A percentile compares a stretch with the other conserved stretches of the same genome.
Conservation (phyloP, 1,140 invertebrate species). For the Lordiphosa stackelbergi region DNA sequence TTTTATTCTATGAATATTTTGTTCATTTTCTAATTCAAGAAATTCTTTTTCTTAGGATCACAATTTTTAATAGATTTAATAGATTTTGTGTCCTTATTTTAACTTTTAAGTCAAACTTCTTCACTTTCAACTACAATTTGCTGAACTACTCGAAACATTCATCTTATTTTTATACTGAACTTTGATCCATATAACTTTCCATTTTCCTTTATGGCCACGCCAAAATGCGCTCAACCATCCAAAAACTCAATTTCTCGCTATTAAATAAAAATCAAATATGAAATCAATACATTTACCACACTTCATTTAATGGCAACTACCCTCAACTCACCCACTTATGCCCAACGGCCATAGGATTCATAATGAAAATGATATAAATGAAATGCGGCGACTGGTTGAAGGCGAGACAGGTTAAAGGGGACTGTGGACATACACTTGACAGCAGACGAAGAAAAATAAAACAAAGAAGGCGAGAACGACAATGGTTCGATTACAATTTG, state of each 20-base stretch:
- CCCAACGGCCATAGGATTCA: constrained; percentile 33
- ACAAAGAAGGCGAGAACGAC: constrained; percentile 1
- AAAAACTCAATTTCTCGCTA: constrained; percentile 54
- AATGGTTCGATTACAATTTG: constrained; percentile 40
- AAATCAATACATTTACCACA: constrained; percentile 58
- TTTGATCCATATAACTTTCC: too few relatives aligned
- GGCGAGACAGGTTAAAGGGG: constrained; percentile 13
- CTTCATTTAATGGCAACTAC: constrained; percentile 45
- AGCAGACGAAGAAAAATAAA: constrained; percentile 5
- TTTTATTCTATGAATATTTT: too few relatives aligned
- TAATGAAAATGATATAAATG: constrained; percentile 53
- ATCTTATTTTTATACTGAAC: too few relatives aligned
- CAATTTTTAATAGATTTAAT: too few relatives aligned
- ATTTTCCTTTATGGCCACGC: not conserved
- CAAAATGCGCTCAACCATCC: constrained; percentile 34
- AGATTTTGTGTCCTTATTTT: too few relatives aligned
- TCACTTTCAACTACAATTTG: too few relatives aligned
- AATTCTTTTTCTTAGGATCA: too few relatives aligned
- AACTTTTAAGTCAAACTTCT: too few relatives aligned
- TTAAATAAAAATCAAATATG: constrained; percentile 66
- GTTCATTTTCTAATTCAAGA: too few relatives aligned
- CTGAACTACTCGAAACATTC: too few relatives aligned
- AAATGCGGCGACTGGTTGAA: not conserved
- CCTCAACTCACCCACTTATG: constrained; percentile 12
- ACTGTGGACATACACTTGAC: constrained; percentile 3